Evolutionary conservation across 37 sponge, comb jelly and placozoan species (phyloP).

Genomic region (Cliona cf. orientalis): DNA sequence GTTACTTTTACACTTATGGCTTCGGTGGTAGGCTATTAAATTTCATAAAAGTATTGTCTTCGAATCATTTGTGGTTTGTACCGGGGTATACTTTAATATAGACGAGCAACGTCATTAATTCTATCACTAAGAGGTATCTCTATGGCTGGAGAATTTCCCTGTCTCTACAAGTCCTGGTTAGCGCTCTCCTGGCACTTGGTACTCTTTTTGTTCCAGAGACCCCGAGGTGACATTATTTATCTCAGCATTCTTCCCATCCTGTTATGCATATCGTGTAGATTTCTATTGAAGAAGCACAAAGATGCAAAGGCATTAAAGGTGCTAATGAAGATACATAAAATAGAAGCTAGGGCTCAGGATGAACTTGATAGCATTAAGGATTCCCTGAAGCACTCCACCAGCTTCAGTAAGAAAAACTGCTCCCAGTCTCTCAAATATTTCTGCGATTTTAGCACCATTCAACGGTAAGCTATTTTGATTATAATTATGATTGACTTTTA

Average conservation of each 20-base stretch:
- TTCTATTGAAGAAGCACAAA: conserved; percentile 6
- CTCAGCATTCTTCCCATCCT: too few relatives aligned
- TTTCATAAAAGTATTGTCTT: background rate
- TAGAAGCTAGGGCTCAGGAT: background rate
- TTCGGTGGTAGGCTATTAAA: background rate
- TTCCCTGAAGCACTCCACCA: too few relatives aligned
- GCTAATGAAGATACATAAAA: conserved; percentile 3
- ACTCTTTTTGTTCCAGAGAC: background rate
- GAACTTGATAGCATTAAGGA: background rate
- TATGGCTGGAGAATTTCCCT: background rate
- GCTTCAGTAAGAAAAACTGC: too few relatives aligned
- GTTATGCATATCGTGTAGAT: conserved; percentile 27
- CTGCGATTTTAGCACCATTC: too few relatives aligned
- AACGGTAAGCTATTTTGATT: too few relatives aligned
- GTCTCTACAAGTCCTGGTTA: background rate
- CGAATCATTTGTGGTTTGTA: too few relatives aligned
- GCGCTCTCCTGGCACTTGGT: background rate
- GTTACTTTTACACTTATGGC: background rate
- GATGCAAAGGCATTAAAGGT: background rate
- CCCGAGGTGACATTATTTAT: too few relatives aligned
- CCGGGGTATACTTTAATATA: background rate
- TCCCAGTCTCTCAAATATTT: too few relatives aligned
- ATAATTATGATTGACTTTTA: too few relatives aligned
- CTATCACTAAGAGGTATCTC: background rate
- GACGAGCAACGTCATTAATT: background rate